These are phyloP conservation scores for Pteria penguin DNA, from an alignment of 2,888 invertebrate genomes.

Conservation along the genomic window DNA sequence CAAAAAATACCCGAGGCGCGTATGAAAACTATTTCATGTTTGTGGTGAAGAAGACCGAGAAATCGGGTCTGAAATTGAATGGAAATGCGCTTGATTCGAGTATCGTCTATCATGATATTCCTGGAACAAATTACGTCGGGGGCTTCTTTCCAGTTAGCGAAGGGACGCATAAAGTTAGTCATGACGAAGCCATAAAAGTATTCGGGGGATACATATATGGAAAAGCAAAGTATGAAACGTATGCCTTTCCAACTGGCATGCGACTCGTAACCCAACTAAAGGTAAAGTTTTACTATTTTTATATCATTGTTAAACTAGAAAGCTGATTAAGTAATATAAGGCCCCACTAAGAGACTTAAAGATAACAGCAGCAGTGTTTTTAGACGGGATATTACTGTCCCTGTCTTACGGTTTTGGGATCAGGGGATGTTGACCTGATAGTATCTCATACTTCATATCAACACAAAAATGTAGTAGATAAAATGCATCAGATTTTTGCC, in stretches of 20 bases:
- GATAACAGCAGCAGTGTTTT: too few relatives aligned
- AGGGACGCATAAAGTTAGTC: background rate
- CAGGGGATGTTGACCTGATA: too few relatives aligned
- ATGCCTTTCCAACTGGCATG: background rate
- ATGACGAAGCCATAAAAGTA: background rate
- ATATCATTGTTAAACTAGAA: too few relatives aligned
- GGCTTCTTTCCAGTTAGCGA: background rate
- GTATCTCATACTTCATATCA: too few relatives aligned
- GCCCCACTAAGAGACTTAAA: too few relatives aligned
- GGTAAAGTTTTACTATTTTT: too few relatives aligned
- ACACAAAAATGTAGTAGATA: too few relatives aligned
- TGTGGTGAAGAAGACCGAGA: background rate
- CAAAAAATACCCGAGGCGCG: slow-evolving; percentile 50
- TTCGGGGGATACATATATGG: background rate
- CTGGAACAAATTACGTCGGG: background rate
- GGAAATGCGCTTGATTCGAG: background rate
- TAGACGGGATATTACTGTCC: too few relatives aligned
- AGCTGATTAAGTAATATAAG: too few relatives aligned
- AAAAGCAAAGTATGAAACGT: background rate
- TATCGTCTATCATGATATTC: background rate
- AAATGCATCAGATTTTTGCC: too few relatives aligned
- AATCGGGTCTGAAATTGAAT: background rate
- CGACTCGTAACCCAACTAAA: too few relatives aligned
- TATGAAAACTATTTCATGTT: background rate
- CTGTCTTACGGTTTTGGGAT: too few relatives aligned